phyloP scores from a whole-genome alignment of 64 coral and sea anemone genomes.

The Montipora cactus region DNA sequence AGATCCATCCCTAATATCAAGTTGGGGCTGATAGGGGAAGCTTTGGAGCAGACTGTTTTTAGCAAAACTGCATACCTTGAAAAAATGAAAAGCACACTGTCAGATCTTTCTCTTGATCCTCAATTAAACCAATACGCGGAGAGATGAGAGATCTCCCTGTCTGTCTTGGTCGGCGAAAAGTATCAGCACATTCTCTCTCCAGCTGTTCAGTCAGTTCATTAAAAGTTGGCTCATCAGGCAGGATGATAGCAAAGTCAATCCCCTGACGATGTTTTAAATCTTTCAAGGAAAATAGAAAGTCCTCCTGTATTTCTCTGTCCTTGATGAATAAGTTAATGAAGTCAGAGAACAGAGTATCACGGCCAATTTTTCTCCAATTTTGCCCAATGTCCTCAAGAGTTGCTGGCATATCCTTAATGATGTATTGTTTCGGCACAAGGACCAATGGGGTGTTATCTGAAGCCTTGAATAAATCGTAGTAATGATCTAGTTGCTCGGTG shows the following conservation, averaged over 20 bases:
- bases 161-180: not conserved
- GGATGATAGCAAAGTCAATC: slow-evolving; percentile 48
- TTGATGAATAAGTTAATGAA: slow-evolving; percentile 54
- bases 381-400: slow-evolving; percentile 14
- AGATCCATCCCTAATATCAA: too few species aligned
- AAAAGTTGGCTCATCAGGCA: slow-evolving; percentile 42
- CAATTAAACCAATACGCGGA: slow-evolving; percentile 25
- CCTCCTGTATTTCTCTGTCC: slow-evolving; percentile 41
- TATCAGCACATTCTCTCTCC: not conserved
- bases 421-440: slow-evolving; percentile 32
- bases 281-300: slow-evolving; percentile 11
- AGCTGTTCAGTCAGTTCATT: not conserved
- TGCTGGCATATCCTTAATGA: slow-evolving; percentile 7
- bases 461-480: not conserved
- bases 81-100: slow-evolving; percentile 58
- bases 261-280: not conserved
- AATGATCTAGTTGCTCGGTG: not conserved
- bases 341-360: not conserved
- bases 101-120: not conserved
- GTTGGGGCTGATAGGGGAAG: too few species aligned
- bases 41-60: too few species aligned
- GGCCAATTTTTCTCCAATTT: slow-evolving; percentile 32
- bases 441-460: not conserved
- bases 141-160: not conserved
- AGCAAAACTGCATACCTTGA: slow-evolving; percentile 16